Evolutionary conservation across 2,797 vertebrate genomes (phyloP).

Genomic region (Cyprinodon diabolis): DNA sequence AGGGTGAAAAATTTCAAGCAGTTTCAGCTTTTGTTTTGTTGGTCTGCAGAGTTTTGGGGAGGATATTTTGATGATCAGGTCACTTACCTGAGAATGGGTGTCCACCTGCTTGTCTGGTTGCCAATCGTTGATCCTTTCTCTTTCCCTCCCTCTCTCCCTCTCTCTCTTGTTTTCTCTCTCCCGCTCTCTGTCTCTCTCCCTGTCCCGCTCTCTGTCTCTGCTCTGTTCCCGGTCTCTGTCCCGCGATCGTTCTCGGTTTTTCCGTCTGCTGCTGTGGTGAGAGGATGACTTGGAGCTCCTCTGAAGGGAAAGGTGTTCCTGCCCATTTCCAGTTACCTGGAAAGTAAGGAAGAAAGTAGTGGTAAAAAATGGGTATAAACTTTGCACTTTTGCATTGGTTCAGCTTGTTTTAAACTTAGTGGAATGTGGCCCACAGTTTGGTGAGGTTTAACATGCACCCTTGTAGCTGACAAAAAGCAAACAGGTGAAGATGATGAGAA

Average conservation of each 20-base stretch:
- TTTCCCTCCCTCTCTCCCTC: conserved; percentile 70
- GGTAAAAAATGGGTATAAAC: neutral
- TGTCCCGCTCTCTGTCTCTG: conserved; percentile 75
- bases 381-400: neutral
- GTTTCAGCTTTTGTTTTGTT: too few relatives aligned
- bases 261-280: conserved; percentile 91
- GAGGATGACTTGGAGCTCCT: conserved; percentile 87
- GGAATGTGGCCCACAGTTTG: neutral
- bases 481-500: neutral
- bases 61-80: neutral
- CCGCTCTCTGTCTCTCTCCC: conserved; percentile 74
- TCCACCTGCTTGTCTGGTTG: conserved; percentile 91
- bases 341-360: conserved; percentile 25
- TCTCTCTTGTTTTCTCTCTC: conserved; percentile 74
- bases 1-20: neutral
- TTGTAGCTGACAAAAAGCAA: conserved; percentile 6
- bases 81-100: conserved; percentile 89
- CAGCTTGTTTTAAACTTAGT: neutral
- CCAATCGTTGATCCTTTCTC: conserved; percentile 84
- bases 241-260: conserved; percentile 91
- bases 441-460: conserved; percentile 6
- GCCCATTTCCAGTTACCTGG: conserved; percentile 90
- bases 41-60: neutral
- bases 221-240: conserved; percentile 74
- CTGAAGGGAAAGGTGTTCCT: conserved; percentile 92